Conservation (phyloP, 2,797 vertebrate species). For the Gymnopithys bicolor region DNA sequence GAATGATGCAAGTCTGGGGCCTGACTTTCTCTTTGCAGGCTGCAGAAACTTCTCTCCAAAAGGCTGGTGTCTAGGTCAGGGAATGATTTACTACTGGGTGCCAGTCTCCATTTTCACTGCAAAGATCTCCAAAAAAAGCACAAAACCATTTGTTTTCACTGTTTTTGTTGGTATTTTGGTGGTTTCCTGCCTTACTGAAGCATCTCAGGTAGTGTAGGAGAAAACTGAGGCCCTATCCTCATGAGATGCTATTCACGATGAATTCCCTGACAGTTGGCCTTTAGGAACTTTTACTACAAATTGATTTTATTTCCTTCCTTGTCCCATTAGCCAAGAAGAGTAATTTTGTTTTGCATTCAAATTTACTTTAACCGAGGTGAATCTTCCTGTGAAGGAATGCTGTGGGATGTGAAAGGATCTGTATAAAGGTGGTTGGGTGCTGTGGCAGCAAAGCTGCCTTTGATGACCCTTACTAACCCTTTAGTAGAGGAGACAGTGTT, state of each 20-base stretch:
- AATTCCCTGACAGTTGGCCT: neutral
- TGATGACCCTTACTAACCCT: neutral
- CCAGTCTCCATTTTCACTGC: neutral
- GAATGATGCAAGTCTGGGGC: neutral
- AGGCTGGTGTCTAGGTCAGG: rapidly evolving
- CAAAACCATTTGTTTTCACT: neutral
- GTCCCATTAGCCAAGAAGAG: neutral
- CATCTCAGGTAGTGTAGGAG: neutral
- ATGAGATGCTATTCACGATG: rapidly evolving
- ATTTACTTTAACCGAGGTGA: neutral
- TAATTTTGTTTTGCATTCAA: neutral
- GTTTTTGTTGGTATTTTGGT: neutral
- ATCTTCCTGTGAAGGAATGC: neutral
- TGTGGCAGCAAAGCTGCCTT: neutral
- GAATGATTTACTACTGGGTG: neutral
- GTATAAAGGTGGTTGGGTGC: neutral
- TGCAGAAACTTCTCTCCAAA: neutral
- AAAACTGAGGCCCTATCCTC: neutral
- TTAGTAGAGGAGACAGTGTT: neutral
- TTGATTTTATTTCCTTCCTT: neutral
- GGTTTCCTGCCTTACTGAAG: neutral
- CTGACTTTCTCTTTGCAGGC: neutral
- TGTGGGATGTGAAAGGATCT: neutral
- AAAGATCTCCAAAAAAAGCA: neutral
- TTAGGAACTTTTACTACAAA: neutral